These are phyloP conservation scores for Actinemys pallida DNA, from an alignment of 2,113 vertebrate genomes.

Conservation along the genomic window DNA sequence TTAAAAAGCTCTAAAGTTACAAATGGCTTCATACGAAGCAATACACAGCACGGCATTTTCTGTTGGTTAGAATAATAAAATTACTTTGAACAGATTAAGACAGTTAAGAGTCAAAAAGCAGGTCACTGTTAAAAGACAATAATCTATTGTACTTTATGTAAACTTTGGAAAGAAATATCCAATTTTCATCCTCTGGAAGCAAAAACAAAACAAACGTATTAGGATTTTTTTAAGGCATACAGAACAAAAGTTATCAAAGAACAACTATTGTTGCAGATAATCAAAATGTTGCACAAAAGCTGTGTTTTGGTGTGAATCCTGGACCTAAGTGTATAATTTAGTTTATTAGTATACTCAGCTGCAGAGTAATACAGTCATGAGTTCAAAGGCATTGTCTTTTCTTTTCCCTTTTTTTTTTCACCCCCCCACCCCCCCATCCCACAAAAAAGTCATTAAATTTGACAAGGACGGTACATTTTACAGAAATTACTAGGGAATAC, in stretches of 20 bases:
- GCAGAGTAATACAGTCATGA: slow-evolving; percentile 38
- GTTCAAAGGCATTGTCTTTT: slow-evolving; percentile 58
- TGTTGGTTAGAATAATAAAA: slow-evolving; percentile 58
- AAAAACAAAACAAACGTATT: background rate
- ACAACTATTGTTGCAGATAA: slow-evolving; percentile 43
- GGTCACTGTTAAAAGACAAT: background rate
- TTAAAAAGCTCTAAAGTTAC: slow-evolving; percentile 69
- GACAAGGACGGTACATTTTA: slow-evolving; percentile 77
- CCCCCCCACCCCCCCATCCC: background rate
- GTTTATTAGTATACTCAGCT: slow-evolving; percentile 40
- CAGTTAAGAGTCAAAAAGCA: slow-evolving; percentile 25
- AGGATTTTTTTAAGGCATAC: slow-evolving; percentile 1
- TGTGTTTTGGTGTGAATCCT: slow-evolving; percentile 27
- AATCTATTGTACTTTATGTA: background rate
- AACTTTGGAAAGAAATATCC: slow-evolving; percentile 20
- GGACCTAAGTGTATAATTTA: background rate
- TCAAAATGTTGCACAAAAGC: slow-evolving; percentile 15
- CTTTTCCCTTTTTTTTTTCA: background rate
- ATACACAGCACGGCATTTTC: slow-evolving; percentile 42
- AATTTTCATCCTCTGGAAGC: slow-evolving; percentile 21
- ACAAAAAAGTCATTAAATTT: slow-evolving; percentile 68
- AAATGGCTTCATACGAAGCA: slow-evolving; percentile 56
- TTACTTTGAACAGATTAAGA: slow-evolving; percentile 59
- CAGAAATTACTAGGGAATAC: slow-evolving; percentile 85
- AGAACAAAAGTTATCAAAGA: slow-evolving; percentile 19